Evolutionary conservation across 1,140 invertebrate genomes (phyloP).

Genomic region (Platorchestia sp.): DNA sequence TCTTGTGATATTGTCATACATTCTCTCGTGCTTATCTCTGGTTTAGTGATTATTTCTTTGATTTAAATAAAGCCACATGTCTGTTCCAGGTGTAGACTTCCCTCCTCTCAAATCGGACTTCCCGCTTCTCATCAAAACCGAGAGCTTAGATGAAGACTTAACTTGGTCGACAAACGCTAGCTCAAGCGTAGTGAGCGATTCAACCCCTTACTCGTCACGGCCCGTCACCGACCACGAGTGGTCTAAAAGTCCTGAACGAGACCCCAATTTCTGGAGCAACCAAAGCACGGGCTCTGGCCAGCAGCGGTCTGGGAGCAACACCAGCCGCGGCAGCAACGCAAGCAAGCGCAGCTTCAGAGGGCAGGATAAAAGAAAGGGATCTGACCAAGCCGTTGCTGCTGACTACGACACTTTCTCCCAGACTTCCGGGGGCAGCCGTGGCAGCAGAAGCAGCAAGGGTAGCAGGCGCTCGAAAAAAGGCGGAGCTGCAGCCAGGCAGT

Average conservation of each 20-base stretch:
- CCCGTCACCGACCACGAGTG: constrained; percentile 33
- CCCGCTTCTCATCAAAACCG: not conserved
- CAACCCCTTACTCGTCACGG: not conserved
- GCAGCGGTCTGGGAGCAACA: not conserved
- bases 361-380: not conserved
- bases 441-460: not conserved
- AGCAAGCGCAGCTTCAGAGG: not conserved
- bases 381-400: not conserved
- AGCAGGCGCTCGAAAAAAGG: not conserved
- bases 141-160: constrained; percentile 27
- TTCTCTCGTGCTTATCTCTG: not conserved
- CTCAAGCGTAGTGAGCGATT: constrained; percentile 35
- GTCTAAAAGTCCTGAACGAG: constrained; percentile 15
- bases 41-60: too few relatives aligned
- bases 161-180: constrained; percentile 18
- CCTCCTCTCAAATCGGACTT: not conserved
- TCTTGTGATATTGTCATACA: not conserved
- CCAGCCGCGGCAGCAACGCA: not conserved
- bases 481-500: not conserved
- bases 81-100: not conserved
- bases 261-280: not conserved
- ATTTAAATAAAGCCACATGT: too few relatives aligned
- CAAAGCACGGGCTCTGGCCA: not conserved
- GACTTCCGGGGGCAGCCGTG: not conserved
- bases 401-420: not conserved